A percentile compares a stretch with the other conserved stretches of the same genome.
Conservation (phyloP, 2,888 invertebrate species). For the Tetramorium bicarinatum region DNA sequence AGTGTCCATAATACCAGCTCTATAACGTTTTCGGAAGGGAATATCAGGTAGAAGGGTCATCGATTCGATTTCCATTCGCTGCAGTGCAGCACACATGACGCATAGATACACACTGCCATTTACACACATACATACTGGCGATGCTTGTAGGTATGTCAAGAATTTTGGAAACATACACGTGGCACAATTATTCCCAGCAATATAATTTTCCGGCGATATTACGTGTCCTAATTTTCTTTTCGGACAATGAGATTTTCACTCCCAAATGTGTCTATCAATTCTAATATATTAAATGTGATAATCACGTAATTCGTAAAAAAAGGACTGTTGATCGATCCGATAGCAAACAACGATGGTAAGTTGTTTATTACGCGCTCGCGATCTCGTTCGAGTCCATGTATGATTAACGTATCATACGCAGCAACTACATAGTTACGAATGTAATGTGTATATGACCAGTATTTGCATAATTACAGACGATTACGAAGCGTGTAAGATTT, state of each 20-base stretch:
- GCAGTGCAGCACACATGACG: conserved; percentile 34
- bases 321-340: conserved; percentile 9
- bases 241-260: conserved; percentile 54
- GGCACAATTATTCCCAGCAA: conserved; percentile 15
- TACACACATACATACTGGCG: neutral
- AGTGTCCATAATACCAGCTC: neutral
- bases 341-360: conserved; percentile 49
- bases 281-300: neutral
- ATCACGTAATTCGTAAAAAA: conserved; percentile 27
- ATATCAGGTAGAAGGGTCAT: conserved; percentile 13
- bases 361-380: conserved; percentile 20
- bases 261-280: conserved; percentile 25
- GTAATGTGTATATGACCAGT: conserved; percentile 44
- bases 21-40: neutral
- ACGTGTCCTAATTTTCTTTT: conserved; percentile 25
- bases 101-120: neutral
- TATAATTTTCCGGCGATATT: conserved; percentile 36
- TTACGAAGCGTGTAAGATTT: conserved; percentile 58
- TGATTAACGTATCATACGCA: conserved; percentile 47
- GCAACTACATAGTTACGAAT: conserved; percentile 53
- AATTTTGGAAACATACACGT: conserved; percentile 51
- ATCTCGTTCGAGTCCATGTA: conserved; percentile 51
- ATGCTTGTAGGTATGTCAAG: neutral
- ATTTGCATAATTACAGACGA: conserved; percentile 72
- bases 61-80: conserved; percentile 73